These are phyloP conservation scores for Perodicticus potto DNA, from an alignment of 2,797 vertebrate genomes.

Conservation along the genomic window DNA sequence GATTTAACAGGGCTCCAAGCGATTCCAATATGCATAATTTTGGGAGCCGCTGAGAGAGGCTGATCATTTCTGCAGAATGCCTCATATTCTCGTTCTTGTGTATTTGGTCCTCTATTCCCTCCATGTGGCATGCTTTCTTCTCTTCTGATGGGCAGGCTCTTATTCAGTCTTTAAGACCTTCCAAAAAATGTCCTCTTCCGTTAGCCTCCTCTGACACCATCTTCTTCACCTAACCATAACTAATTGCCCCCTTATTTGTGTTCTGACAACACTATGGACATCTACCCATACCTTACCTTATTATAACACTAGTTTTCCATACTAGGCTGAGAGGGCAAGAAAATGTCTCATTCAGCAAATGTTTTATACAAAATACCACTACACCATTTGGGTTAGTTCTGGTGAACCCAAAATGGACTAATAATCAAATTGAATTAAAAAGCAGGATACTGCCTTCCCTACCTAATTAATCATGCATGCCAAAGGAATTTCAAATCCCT, in stretches of 20 bases:
- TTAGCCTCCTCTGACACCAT: neutral
- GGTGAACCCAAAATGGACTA: slow-evolving; percentile 19
- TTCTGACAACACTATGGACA: neutral
- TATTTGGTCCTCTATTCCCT: neutral
- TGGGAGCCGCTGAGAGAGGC: neutral
- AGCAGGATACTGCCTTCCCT: neutral
- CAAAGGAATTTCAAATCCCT: neutral
- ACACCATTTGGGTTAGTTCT: neutral
- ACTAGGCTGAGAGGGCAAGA: neutral
- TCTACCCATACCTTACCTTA: neutral
- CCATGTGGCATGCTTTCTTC: neutral
- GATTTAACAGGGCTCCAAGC: neutral
- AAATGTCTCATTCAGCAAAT: slow-evolving; percentile 40
- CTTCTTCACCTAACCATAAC: neutral
- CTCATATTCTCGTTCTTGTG: neutral
- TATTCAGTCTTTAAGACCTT: neutral
- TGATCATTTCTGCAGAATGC: neutral
- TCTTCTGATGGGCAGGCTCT: neutral
- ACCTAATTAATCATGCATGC: neutral
- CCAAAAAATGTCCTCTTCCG: neutral
- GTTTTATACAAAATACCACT: neutral
- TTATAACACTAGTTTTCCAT: neutral
- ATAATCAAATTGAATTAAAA: neutral
- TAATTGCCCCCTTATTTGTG: neutral
- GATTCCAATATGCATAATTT: neutral